Conservation (phyloP, 2,888 invertebrate genomes). For the Amiota mariae region DNA sequence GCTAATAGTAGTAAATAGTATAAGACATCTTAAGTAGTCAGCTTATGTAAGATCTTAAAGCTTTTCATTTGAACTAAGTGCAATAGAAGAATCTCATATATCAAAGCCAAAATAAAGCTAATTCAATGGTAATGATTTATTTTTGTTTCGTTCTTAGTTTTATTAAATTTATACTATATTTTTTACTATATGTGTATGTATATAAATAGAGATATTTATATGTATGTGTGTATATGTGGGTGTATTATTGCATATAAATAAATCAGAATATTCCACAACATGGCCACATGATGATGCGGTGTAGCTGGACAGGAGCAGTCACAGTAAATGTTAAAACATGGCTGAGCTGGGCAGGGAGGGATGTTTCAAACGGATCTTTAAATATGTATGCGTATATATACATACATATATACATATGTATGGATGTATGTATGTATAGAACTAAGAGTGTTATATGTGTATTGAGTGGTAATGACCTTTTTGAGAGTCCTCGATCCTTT, state of each 20-base stretch:
- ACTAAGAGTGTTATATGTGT: constrained; percentile 1
- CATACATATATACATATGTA: constrained; percentile 20
- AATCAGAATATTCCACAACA: constrained; percentile 19
- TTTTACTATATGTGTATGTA: background rate
- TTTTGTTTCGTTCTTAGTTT: background rate
- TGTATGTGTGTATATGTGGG: background rate
- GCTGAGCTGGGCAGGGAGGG: background rate
- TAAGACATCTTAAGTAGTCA: background rate
- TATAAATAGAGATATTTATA: background rate
- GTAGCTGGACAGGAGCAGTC: background rate
- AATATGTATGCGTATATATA: background rate
- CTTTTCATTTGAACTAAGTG: background rate
- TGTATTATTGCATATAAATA: constrained; percentile 3
- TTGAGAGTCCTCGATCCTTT: constrained; percentile 26
- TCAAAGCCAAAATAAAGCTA: background rate
- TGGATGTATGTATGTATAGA: constrained; percentile 7
- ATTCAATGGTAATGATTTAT: background rate
- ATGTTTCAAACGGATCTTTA: background rate
- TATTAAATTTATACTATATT: too few species aligned
- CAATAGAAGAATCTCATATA: background rate
- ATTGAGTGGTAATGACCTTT: constrained; percentile 21
- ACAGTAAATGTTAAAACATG: background rate
- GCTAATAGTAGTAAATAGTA: background rate
- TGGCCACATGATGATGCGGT: constrained; percentile 32
- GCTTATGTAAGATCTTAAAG: background rate